Conservation (phyloP, 2,797 vertebrate species). For the Tinamus major region DNA sequence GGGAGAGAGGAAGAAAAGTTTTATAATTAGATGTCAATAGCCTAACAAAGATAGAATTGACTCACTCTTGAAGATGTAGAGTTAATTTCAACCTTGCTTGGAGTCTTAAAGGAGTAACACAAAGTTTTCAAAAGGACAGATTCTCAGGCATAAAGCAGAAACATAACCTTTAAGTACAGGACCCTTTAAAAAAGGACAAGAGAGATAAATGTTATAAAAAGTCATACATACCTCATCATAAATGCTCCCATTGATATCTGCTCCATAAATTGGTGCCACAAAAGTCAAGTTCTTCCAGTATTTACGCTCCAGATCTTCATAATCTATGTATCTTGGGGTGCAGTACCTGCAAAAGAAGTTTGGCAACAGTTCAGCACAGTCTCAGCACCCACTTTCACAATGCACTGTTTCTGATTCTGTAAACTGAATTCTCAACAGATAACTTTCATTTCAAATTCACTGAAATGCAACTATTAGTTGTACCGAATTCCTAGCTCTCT, state of each 20-base stretch:
- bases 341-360: constrained; percentile 85
- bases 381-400: neutral
- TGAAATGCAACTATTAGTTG: neutral
- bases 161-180: neutral
- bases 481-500: neutral
- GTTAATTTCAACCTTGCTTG: neutral
- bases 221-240: constrained; percentile 90
- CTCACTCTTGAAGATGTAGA: neutral
- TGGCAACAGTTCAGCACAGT: constrained; percentile 25
- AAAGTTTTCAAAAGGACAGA: constrained; percentile 7
- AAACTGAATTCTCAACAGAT: neutral
- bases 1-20: neutral
- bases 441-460: neutral
- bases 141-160: constrained; percentile 45
- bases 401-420: neutral
- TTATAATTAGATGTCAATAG: neutral
- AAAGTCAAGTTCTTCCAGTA: constrained; percentile 99
- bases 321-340: constrained; percentile 93
- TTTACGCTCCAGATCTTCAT: constrained; percentile 97
- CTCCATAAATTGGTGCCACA: constrained; percentile 96
- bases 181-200: constrained; percentile 1
- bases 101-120: neutral
- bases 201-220: constrained; percentile 41
- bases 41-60: neutral
- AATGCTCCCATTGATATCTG: constrained; percentile 95